These are phyloP conservation scores for Grus americana DNA, from an alignment of 2,113 vertebrate species.

Conservation along the genomic window DNA sequence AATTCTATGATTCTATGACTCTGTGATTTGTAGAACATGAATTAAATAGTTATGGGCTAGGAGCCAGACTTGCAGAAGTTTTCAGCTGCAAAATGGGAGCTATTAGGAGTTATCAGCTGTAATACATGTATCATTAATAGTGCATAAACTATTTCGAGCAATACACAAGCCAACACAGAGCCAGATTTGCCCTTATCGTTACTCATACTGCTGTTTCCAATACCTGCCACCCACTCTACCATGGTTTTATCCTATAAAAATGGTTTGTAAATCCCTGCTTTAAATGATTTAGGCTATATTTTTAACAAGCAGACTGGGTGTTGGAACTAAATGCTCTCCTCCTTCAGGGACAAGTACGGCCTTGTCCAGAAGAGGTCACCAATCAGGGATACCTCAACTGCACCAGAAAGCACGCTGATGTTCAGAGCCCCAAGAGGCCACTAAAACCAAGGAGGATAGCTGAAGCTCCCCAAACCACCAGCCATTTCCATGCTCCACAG, in stretches of 20 bases:
- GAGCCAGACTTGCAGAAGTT: neutral
- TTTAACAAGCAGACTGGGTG: neutral
- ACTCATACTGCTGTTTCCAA: neutral
- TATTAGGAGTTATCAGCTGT: neutral
- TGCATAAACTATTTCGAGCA: neutral
- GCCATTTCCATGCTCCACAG: neutral
- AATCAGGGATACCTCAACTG: neutral
- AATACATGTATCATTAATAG: neutral
- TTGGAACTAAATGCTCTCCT: neutral
- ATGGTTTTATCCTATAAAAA: neutral
- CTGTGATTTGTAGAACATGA: neutral
- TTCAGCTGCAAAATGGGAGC: neutral
- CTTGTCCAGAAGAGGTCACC: neutral
- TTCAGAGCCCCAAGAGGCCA: neutral
- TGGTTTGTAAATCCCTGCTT: neutral
- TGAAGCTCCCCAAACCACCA: neutral
- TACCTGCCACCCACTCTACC: neutral
- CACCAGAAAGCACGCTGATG: neutral
- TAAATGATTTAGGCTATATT: neutral
- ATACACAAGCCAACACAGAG: neutral
- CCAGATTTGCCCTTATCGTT: neutral
- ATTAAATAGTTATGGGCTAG: neutral
- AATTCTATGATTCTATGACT: no score
- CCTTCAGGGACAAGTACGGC: neutral
- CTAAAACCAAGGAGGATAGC: neutral